These are phyloP conservation scores for Cotesia vestalis DNA, from an alignment of 1,140 invertebrate species.

Conservation along the genomic window DNA sequence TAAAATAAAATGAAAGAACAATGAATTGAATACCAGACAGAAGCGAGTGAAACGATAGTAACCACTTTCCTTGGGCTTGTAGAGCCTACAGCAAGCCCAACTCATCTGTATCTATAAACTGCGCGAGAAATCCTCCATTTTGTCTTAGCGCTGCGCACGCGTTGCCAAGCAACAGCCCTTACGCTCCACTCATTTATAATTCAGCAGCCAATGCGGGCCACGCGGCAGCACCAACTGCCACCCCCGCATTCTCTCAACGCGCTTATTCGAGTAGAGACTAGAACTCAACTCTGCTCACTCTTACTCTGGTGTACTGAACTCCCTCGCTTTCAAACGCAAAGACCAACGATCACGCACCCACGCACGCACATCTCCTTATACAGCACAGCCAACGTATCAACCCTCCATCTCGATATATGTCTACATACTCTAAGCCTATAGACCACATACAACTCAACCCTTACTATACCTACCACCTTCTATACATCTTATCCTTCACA, in stretches of 20 bases:
- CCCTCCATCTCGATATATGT: not conserved
- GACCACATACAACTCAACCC: not conserved
- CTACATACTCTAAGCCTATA: not conserved
- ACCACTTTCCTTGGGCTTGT: not conserved
- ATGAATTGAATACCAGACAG: slow-evolving; percentile 18
- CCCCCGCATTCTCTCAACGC: slow-evolving; percentile 45
- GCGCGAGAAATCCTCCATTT: slow-evolving; percentile 60
- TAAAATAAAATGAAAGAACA: not conserved
- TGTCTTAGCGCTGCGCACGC: slow-evolving; percentile 65
- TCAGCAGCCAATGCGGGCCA: slow-evolving; percentile 67
- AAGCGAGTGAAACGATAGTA: not conserved
- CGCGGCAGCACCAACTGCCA: slow-evolving; percentile 59
- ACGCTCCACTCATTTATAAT: slow-evolving; percentile 68
- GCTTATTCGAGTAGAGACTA: not conserved
- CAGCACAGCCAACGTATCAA: not conserved
- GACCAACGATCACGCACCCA: not conserved
- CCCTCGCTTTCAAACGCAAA: slow-evolving; percentile 7
- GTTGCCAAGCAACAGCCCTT: slow-evolving; percentile 67
- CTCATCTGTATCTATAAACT: slow-evolving; percentile 35
- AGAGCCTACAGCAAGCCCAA: not conserved
- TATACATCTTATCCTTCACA: too few relatives aligned
- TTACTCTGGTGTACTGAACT: not conserved
- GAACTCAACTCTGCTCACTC: not conserved
- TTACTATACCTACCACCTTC: too few relatives aligned
- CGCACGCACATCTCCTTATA: not conserved